Evolutionary conservation across 2,113 vertebrate species (phyloP).

Genomic region (Tetraodon nigroviridis): DNA sequence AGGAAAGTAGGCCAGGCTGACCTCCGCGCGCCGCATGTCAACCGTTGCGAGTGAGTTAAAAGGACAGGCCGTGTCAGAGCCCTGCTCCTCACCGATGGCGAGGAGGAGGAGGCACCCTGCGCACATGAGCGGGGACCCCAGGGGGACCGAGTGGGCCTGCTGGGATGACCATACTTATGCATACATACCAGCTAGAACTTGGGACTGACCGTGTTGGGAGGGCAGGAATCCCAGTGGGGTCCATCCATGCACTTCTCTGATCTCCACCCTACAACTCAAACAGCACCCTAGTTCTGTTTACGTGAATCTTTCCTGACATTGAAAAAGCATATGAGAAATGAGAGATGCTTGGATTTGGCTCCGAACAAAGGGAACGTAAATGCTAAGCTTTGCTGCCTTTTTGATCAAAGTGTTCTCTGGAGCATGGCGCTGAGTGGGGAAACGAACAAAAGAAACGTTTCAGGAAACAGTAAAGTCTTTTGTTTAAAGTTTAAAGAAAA

Average conservation of each 20-base stretch:
- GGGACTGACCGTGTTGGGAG: slow-evolving; percentile 28
- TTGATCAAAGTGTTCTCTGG: slow-evolving; percentile 39
- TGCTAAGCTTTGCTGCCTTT: slow-evolving; percentile 33
- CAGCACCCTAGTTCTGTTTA: slow-evolving; percentile 19
- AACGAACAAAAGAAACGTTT: slow-evolving; percentile 26
- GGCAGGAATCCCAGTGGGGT: slow-evolving; percentile 28
- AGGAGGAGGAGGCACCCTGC: slow-evolving; percentile 45
- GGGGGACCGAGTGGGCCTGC: slow-evolving; percentile 40
- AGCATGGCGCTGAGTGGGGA: slow-evolving; percentile 18
- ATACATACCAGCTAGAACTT: slow-evolving; percentile 51
- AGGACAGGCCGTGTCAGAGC: slow-evolving; percentile 70
- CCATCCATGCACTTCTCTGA: slow-evolving; percentile 22
- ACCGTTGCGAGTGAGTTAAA: slow-evolving; percentile 67
- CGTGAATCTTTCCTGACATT: slow-evolving; percentile 27
- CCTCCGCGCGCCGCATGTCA: slow-evolving; percentile 62
- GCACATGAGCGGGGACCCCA: slow-evolving; percentile 44
- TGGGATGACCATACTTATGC: slow-evolving; percentile 42
- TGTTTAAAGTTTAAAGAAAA: no score
- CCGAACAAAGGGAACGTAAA: slow-evolving; percentile 25
- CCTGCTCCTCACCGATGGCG: slow-evolving; percentile 64
- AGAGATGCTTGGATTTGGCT: slow-evolving; percentile 28
- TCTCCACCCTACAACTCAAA: background rate
- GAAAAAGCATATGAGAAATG: slow-evolving; percentile 10
- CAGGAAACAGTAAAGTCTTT: no score
- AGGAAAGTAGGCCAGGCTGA: slow-evolving; percentile 71